phyloP scores from a whole-genome alignment of 2,888 invertebrate genomes.

The Dynastes grantii region DNA sequence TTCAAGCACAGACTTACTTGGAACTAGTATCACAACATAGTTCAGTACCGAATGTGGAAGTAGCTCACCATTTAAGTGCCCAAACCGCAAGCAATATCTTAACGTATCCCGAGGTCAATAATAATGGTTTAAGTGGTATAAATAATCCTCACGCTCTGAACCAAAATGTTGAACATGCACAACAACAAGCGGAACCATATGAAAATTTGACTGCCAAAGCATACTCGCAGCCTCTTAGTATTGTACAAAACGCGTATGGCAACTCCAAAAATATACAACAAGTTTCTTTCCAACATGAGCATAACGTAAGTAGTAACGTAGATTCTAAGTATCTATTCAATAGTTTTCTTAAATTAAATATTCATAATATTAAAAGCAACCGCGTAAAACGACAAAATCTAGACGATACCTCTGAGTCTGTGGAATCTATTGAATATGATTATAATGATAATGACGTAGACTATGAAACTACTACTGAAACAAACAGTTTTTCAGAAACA shows the following conservation, averaged over 20 bases:
- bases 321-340: constrained; percentile 11
- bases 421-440: constrained; percentile 9
- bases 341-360: neutral
- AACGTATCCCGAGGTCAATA: constrained; percentile 11
- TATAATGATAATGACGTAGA: constrained; percentile 14
- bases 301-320: constrained; percentile 26
- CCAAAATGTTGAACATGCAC: constrained; percentile 15
- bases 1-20: constrained; percentile 47
- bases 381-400: constrained; percentile 29
- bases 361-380: neutral
- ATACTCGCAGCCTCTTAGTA: constrained; percentile 10
- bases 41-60: neutral
- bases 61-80: neutral
- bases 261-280: constrained; percentile 11
- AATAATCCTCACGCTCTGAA: neutral
- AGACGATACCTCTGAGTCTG: neutral
- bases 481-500: neutral
- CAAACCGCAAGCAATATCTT: neutral
- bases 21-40: constrained; percentile 19
- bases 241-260: constrained; percentile 9
- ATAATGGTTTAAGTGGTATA: constrained; percentile 6
- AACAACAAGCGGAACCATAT: constrained; percentile 35
- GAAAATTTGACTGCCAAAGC: neutral
- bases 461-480: constrained; percentile 1
- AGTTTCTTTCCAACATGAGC: neutral